Base-by-base conservation (phyloP, 2,888 invertebrate species). In the Metellina segmentata region DNA sequence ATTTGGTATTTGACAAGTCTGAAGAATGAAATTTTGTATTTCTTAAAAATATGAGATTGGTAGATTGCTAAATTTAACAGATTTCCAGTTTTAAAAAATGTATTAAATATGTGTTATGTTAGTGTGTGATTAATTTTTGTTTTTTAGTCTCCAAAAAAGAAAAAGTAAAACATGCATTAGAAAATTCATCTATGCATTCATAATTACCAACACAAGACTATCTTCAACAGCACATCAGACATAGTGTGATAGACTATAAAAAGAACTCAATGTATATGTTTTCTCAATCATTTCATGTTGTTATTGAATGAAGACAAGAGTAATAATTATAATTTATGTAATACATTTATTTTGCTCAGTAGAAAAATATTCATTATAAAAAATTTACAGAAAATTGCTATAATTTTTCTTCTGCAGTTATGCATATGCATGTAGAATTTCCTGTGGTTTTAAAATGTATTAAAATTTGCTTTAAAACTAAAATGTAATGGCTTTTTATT, bases 91-190 rank as follows among this genome's bases (percentile, higher is more conserved):
- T 34, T 34, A 34, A 34, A 34, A 34, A 34, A 34, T 34, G 34
- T 34, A 34, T 4, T 34, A 34, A 34, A 34, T 34, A 34, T 34
- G 34, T 34, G 34, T 34, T 1, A 34, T 2, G 1, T 34, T 34
- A 34, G 34, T 34, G 1, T 34, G 1, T 34, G 4, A 34, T 34
- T 34, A 34, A 34, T 34, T 34, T n/a, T 8, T 61, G 70, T 49
- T 20, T 69, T 85, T 6, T 13, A 85, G 90, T 85, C 90, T 16
- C 90, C 90, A 34, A 90, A 90, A 74, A 90, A 90, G 34, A 85
- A 70, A n/a, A 90, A 90, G 74, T 90, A 85, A 34, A n/a, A 8
- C 5, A 61, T 11, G 11, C 16, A 16, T 61, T 61, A 61, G 61
- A 61, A 11, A 61, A 8, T 61, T 61, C 9, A 61, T 11, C 61